phyloP scores from a whole-genome alignment of 1,140 invertebrate genomes.

The Papilio polyxenes region DNA sequence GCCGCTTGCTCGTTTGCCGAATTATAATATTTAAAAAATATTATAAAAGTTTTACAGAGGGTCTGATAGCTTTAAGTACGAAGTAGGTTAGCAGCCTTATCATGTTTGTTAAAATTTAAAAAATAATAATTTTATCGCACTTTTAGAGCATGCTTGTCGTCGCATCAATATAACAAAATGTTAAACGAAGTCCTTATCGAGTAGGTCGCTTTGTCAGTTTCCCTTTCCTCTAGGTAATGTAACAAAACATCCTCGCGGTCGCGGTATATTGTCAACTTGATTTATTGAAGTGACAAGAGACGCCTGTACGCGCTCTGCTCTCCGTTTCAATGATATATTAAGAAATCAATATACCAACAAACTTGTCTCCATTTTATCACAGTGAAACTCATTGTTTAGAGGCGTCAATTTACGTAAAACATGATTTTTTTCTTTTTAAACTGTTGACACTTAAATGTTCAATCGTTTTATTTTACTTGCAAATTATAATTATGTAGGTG shows the following conservation, averaged over 20 bases:
- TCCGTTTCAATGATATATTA: constrained; percentile 14
- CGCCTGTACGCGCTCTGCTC: not conserved
- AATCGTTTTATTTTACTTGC: no score
- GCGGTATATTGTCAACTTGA: not conserved
- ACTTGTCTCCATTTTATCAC: not conserved
- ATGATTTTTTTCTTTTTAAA: no score
- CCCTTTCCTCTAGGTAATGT: not conserved
- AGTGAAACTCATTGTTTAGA: not conserved
- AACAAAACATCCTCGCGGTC: not conserved
- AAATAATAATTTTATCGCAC: no score
- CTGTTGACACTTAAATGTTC: no score
- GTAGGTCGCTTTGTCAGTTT: constrained; percentile 9
- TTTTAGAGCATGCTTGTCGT: not conserved
- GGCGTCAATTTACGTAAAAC: not conserved
- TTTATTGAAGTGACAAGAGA: constrained; percentile 9
- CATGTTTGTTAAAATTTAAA: no score
- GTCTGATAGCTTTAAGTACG: no score
- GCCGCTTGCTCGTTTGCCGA: no score
- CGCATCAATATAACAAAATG: not conserved
- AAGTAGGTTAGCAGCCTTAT: no score
- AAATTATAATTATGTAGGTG: no score
- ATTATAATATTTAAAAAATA: no score
- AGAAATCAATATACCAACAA: not conserved
- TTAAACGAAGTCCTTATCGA: not conserved
- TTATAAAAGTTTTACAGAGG: no score